phyloP scores from a whole-genome alignment of 2,888 invertebrate species.

The Cartodere bifasciata region DNA sequence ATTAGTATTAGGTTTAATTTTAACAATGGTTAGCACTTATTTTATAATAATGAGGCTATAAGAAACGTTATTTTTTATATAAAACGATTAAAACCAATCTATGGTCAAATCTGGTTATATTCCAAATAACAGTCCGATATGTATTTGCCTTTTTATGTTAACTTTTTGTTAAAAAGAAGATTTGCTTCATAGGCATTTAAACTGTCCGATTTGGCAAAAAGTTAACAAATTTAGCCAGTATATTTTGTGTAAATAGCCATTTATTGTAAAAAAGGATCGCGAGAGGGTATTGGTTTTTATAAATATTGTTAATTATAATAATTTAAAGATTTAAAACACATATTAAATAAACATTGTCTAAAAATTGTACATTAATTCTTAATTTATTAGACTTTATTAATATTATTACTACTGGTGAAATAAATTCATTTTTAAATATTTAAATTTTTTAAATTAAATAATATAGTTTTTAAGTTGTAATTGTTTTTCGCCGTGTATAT shows the following conservation, averaged over 20 bases:
- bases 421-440: slow-evolving; percentile 27
- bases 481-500: slow-evolving; percentile 21
- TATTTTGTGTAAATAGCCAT: slow-evolving; percentile 1
- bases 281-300: slow-evolving; percentile 18
- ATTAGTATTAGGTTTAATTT: slow-evolving; percentile 17
- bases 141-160: slow-evolving; percentile 23
- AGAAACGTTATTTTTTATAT: no score
- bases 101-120: no score
- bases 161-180: slow-evolving; percentile 27
- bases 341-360: slow-evolving; percentile 26
- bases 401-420: slow-evolving; percentile 27
- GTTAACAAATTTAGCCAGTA: slow-evolving; percentile 20
- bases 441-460: slow-evolving; percentile 26
- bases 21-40: slow-evolving; percentile 28
- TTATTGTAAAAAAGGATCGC: slow-evolving; percentile 5
- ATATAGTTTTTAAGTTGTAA: slow-evolving; percentile 24
- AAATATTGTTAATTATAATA: slow-evolving; percentile 22
- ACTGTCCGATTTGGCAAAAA: slow-evolving; percentile 24
- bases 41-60: slow-evolving; percentile 19
- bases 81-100: no score
- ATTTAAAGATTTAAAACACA: slow-evolving; percentile 24
- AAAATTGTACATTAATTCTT: slow-evolving; percentile 25
- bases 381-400: slow-evolving; percentile 27
- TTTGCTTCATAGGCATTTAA: slow-evolving; percentile 15
- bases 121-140: no score